Base-by-base conservation (phyloP, 2,888 invertebrate species). In the Ptilodon capucinus region DNA sequence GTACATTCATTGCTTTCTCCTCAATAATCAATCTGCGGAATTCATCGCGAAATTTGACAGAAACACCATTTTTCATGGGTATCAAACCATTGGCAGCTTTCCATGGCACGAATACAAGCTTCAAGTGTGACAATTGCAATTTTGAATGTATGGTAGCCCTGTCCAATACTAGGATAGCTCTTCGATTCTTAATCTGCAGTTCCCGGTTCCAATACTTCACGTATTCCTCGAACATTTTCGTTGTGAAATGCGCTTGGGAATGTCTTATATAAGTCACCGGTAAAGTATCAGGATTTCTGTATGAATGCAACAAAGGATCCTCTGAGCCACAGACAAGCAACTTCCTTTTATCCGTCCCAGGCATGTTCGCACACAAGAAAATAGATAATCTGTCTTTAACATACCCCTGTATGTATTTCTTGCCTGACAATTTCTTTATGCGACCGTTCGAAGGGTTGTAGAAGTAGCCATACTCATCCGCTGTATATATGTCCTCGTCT, bases 121-220 rank as follows among this genome's bases (percentile, higher is more conserved):
- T 79, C 9, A 80, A 58, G 58, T 80, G 63, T 0, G 76, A 72
- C 14, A 79, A 48, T 21, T 73, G 68, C 1, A 79, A 32, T 51
- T 80, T 80, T 1, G 78, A 67, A 55, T 80, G 79, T 54, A 79
- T 76, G 0, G 76, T 76, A 0, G 78, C 79, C 13, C 79, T 44
- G 43, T 80, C 79, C 30, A 80, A 44, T 0, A 80, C 52, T 1
- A 79, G 43, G 0, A 79, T 54, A 0, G 71, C 77, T 54, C 63
- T 76, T 8, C 63, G 56, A 41, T 76, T 58, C 14, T 51, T 52
- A 0, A 47, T n/a, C 38, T 71, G 51, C 2, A 79, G 46, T 13
- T 79, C 71, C 1, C 54, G 54, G 11, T 79, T 77, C 79, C 79
- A 79, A 48, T 64, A 71, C 49, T 64, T 74, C 0, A 79, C 75